phyloP scores from a whole-genome alignment of 1,140 invertebrate species.

The Drosophila pseudoobscura region DNA sequence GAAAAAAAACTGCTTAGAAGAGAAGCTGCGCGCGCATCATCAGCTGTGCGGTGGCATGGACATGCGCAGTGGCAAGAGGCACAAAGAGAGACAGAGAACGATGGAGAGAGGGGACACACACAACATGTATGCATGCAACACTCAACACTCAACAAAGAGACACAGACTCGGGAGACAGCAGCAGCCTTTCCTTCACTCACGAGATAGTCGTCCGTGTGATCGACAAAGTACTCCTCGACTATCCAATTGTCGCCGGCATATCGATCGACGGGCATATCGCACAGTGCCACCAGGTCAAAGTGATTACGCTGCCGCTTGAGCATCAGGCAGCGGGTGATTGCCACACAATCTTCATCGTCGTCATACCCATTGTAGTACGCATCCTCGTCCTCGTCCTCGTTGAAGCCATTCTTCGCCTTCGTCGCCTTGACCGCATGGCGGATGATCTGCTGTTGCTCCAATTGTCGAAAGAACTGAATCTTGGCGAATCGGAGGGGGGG shows the following conservation, averaged over 20 bases:
- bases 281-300: constrained; percentile 74
- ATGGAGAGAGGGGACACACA: background rate
- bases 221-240: constrained; percentile 74
- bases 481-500: constrained; percentile 28
- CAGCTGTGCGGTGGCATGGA: constrained; percentile 38
- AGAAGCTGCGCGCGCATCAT: constrained; percentile 72
- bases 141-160: constrained; percentile 3
- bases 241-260: constrained; percentile 75
- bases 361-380: background rate
- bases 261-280: constrained; percentile 66
- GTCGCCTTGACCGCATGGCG: constrained; percentile 42
- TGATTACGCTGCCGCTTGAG: constrained; percentile 70
- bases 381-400: background rate
- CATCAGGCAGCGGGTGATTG: constrained; percentile 52
- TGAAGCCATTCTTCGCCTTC: constrained; percentile 36
- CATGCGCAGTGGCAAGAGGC: constrained; percentile 33
- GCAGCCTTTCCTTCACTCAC: constrained; percentile 54
- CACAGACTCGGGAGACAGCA: constrained; percentile 3
- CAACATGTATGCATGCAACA: constrained; percentile 21
- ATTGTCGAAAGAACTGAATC: constrained; percentile 76
- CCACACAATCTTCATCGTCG: constrained; percentile 14
- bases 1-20: constrained; percentile 35
- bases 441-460: constrained; percentile 57
- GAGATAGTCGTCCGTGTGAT: constrained; percentile 74
- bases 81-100: background rate